Base-by-base conservation (phyloP, 2,797 vertebrate species). In the Clarias pachynema region DNA sequence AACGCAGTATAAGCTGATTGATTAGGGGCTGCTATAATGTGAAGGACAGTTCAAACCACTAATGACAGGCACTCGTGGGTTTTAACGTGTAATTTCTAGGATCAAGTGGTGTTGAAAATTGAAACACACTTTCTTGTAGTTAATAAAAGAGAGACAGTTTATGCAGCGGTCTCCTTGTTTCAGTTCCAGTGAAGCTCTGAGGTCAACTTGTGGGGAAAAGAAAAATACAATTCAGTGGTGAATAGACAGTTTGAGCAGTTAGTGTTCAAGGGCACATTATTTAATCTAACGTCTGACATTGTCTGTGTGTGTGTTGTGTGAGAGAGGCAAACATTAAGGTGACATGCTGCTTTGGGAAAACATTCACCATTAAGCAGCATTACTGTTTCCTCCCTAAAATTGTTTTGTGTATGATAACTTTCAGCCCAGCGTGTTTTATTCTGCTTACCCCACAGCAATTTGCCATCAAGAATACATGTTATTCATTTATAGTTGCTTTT, bases 1-100 rank as follows among this genome's bases (percentile, higher is more conserved):
- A 85, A 49, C 29, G 59, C 59, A 59, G 53, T 29, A n/a, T 22
- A 81, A 56, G 40, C 60, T 74, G 78, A 65, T 85, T 66, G 79
- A 79, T 81, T 81, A 74, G 12, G 20, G 68, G 37, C 57, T 62
- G 34, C 56, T 34, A 0, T 53, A 26, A 37, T n/a, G 10, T 26
- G 26, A 73, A 29, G 24, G 84, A 70, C 56, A 8, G 68, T 9
- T 72, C 16, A 34, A 37, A 26, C 53, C 56, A 10, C 68, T 62
- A 74, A 73, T 62, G 37, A 16, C n/a, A 31, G 1, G 62, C 2
- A 16, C 15, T 62, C 26, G 10, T 73, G 1, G 24, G 31, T 40
- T 82, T 82, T 26, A 59, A 53, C 63, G 78, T 53, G 63, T 14
- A 57, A 72, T 16, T 74, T 44, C 31, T 60, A 26, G 63, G n/a